These are phyloP conservation scores for Lepidostoma basale DNA, from an alignment of 1,140 invertebrate species.

Conservation along the genomic window DNA sequence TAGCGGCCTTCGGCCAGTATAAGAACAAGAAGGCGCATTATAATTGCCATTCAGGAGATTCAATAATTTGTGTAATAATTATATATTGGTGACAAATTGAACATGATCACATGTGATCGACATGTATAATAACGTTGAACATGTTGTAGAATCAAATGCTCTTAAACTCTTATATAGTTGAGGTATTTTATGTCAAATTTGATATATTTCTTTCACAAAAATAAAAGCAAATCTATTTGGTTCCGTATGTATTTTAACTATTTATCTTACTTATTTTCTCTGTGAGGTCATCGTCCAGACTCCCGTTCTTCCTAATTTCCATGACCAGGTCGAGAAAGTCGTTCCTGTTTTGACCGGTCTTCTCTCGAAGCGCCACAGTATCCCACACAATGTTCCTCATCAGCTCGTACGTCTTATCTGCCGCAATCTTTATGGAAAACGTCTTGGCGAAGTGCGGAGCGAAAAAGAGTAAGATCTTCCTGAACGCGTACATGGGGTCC, in stretches of 20 bases:
- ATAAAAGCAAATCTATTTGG: background rate
- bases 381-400: conserved; percentile 51
- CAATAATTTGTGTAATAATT: too few relatives aligned
- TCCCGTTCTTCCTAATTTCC: conserved; percentile 50
- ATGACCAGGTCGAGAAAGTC: conserved; percentile 58
- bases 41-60: too few relatives aligned
- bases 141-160: too few relatives aligned
- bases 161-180: too few relatives aligned
- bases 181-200: too few relatives aligned
- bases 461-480: background rate
- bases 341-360: conserved; percentile 50
- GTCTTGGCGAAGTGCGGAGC: background rate
- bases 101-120: too few relatives aligned
- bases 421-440: background rate
- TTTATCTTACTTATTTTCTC: conserved; percentile 4
- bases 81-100: too few relatives aligned
- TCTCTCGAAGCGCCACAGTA: conserved; percentile 51
- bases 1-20: too few relatives aligned
- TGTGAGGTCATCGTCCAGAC: conserved; percentile 24
- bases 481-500: background rate
- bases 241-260: background rate
- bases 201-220: too few relatives aligned
- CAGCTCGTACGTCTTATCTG: conserved; percentile 49
- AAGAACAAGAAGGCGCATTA: too few relatives aligned
- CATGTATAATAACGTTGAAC: too few relatives aligned